These are phyloP conservation scores for Phaonia tiefii DNA, from an alignment of 2,888 invertebrate genomes.

Conservation along the genomic window DNA sequence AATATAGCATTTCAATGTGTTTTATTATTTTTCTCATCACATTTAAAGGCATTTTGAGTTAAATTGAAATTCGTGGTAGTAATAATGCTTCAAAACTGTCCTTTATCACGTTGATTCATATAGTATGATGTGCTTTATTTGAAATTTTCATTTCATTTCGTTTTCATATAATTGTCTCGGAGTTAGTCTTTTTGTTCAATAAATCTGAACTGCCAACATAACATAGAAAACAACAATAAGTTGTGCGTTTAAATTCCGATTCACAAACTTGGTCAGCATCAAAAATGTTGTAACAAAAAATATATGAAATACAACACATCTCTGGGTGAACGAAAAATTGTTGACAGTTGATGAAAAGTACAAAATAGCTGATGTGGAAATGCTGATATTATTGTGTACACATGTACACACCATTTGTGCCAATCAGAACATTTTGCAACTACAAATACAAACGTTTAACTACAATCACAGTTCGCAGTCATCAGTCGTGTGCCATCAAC, in stretches of 20 bases:
- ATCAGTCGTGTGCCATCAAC: slow-evolving; percentile 41
- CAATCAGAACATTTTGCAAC: background rate
- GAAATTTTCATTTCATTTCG: too few relatives aligned
- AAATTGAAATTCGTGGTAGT: too few relatives aligned
- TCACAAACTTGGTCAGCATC: slow-evolving; percentile 16
- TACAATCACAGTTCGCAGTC: slow-evolving; percentile 20
- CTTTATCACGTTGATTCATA: too few relatives aligned
- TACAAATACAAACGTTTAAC: background rate
- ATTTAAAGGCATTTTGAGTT: too few relatives aligned
- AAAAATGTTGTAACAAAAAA: slow-evolving; percentile 2
- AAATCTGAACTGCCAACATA: slow-evolving; percentile 5
- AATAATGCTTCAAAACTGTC: too few relatives aligned
- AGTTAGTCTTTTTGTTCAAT: background rate
- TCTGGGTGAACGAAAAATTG: too few relatives aligned
- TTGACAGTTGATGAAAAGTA: slow-evolving; percentile 35
- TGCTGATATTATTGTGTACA: background rate
- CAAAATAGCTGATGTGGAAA: slow-evolving; percentile 17
- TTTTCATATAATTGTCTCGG: too few relatives aligned
- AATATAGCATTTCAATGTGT: too few relatives aligned
- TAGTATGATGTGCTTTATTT: too few relatives aligned
- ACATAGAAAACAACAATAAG: slow-evolving; percentile 2
- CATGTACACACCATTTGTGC: slow-evolving; percentile 8
- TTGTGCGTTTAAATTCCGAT: slow-evolving; percentile 30
- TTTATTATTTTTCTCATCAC: too few relatives aligned
- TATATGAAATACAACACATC: slow-evolving; percentile 1